Evolutionary conservation across 1,140 invertebrate species (phyloP).

Genomic region (Hesperophylax magnus): DNA sequence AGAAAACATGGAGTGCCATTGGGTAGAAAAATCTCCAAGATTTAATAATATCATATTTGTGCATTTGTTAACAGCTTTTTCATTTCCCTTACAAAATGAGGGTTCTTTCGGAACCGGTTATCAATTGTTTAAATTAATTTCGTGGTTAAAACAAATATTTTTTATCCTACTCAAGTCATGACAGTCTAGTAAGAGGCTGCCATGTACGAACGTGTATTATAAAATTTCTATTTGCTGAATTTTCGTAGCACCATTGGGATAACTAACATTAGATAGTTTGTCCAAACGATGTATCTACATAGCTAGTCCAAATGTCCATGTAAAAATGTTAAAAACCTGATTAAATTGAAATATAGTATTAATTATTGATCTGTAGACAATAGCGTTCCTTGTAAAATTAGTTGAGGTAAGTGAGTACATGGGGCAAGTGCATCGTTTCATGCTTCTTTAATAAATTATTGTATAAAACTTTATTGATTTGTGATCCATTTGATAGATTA

Average conservation of each 20-base stretch:
- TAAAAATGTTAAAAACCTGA: slow-evolving; percentile 24
- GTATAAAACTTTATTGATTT: background rate
- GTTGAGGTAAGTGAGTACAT: background rate
- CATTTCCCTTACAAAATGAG: too few species aligned
- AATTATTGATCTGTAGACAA: background rate
- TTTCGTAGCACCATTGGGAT: background rate
- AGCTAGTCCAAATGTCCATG: slow-evolving; percentile 36
- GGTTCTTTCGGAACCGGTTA: too few species aligned
- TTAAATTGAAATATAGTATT: slow-evolving; percentile 18
- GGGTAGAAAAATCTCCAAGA: too few species aligned
- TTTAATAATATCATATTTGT: too few species aligned
- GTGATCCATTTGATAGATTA: background rate
- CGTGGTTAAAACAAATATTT: too few species aligned
- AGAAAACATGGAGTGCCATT: too few species aligned
- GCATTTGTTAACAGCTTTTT: too few species aligned
- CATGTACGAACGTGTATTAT: background rate
- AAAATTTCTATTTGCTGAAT: background rate
- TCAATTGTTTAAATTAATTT: too few species aligned
- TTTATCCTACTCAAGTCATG: too few species aligned
- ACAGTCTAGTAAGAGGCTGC: background rate
- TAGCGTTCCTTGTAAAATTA: background rate
- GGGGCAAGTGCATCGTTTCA: background rate
- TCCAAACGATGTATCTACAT: slow-evolving; percentile 2
- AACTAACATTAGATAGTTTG: slow-evolving; percentile 17
- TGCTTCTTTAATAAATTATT: background rate